These are phyloP conservation scores for Ormia ochracea DNA, from an alignment of 2,888 invertebrate species.

Conservation along the genomic window DNA sequence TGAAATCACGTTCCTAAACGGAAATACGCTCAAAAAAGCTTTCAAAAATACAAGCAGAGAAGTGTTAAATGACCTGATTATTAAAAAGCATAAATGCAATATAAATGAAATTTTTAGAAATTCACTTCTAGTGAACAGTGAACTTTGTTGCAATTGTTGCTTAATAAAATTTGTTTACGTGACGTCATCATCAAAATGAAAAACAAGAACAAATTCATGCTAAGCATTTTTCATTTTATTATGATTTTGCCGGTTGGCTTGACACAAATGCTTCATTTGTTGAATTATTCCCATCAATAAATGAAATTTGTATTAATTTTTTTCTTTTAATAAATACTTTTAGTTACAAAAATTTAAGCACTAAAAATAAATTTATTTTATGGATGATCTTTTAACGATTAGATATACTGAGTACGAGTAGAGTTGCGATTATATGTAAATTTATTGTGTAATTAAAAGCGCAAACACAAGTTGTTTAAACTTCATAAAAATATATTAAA, in stretches of 20 bases:
- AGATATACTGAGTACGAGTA: conserved; percentile 1
- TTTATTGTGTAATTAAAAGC: conserved; percentile 6
- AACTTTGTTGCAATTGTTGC: neutral
- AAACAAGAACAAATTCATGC: too few relatives aligned
- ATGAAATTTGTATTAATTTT: too few relatives aligned
- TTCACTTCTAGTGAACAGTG: neutral
- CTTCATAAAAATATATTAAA: too few relatives aligned
- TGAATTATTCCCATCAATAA: neutral
- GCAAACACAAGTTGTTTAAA: conserved; percentile 18
- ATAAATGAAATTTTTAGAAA: neutral
- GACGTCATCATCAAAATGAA: neutral
- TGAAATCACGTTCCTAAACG: conserved; percentile 51
- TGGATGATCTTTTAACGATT: conserved; percentile 1
- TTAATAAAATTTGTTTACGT: neutral
- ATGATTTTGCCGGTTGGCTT: neutral
- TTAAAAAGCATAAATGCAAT: neutral
- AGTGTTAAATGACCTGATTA: conserved; percentile 20
- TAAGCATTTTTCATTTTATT: neutral
- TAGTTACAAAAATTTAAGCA: too few relatives aligned
- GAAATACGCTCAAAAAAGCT: conserved; percentile 11
- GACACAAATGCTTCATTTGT: neutral
- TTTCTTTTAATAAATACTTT: too few relatives aligned
- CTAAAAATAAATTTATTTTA: too few relatives aligned
- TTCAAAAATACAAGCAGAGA: neutral
- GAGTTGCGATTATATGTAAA: too few relatives aligned